Evolutionary conservation across 2,797 vertebrate species (phyloP), one percentile per base, ranked within the genome.

Genomic region (Spinus pinus): DNA sequence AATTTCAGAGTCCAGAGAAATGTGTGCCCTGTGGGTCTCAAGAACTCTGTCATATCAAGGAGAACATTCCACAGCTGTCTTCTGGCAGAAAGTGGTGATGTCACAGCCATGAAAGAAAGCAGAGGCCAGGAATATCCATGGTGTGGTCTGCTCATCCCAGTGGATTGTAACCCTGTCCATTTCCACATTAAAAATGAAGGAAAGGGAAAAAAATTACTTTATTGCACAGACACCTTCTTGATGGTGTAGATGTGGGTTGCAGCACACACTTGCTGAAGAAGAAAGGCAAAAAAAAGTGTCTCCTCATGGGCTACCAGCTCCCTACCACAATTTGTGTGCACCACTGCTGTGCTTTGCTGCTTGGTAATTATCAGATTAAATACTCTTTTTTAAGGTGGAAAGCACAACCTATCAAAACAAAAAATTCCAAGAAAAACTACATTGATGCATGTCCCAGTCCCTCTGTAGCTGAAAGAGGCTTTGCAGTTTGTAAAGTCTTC

Each of bases 1-100:
- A 9, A 53, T 78, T 15, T 70, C 28, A 47, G n/a, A 33, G 14
- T 46, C 14, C 1, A 3, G 28, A 17, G 47, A 49, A 81, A 21
- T 2, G 1, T 22, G 17, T 16, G 23, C 14, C 14, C 42, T 0
- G 1, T 44, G 28, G 5, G 39, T 42, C 8, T 11, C 35, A 65
- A 56, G 37, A 33, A 56, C 24, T 5, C 10, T 14, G 7, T 46
- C 30, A 66, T 35, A 39, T 47, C 11, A 39, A 54, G n/a, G 41
- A 46, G 41, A 39, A 18, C 28, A 39, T 6, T 56, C 23, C 62
- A 39, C 7, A 39, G 23, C 51, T 57, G 51, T n/a, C 23, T 47
- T 39, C 23, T 47, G 42, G 11, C 18, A 79, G 18, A 27, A 79
- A 39, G 42, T 18, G 33, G 22, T 39, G 28, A 47, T 39, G 28